Percentiles rank a stretch among this genome's conserved stretches.
These are phyloP conservation scores for Mesaphorura yosii DNA, from an alignment of 1,140 invertebrate genomes.

Conservation along the genomic window DNA sequence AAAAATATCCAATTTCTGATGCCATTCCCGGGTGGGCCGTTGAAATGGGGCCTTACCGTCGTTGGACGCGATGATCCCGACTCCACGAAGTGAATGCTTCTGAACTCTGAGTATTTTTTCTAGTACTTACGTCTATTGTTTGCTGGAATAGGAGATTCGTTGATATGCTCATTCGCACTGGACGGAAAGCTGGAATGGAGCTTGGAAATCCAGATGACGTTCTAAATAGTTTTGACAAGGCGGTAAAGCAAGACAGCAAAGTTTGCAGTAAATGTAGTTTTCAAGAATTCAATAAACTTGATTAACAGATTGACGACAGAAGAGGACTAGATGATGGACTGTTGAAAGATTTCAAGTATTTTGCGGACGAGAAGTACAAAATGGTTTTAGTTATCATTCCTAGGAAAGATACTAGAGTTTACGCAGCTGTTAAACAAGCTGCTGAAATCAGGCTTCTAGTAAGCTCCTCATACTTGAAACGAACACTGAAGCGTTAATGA, in stretches of 20 bases:
- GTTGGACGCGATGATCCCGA: background rate
- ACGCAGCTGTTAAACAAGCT: background rate
- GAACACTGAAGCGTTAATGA: too few species aligned
- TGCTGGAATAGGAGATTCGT: background rate
- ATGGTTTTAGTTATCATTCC: conserved; percentile 4
- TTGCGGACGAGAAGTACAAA: background rate
- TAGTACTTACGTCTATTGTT: background rate
- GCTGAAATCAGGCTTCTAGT: background rate
- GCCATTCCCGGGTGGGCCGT: background rate
- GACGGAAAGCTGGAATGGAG: background rate
- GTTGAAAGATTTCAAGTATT: background rate
- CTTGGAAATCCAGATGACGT: background rate
- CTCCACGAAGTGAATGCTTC: background rate
- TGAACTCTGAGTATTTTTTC: background rate
- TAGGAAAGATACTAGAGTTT: conserved; percentile 3
- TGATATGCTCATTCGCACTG: background rate
- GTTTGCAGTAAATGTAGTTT: background rate
- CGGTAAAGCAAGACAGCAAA: background rate
- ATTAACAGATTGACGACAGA: background rate
- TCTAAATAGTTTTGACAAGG: background rate
- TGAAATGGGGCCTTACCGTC: background rate
- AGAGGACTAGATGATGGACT: background rate
- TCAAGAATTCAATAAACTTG: background rate
- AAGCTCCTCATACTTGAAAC: background rate
- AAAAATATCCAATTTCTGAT: background rate